A percentile compares a stretch with the other conserved stretches of the same genome.
phyloP scores from a whole-genome alignment of 1,140 invertebrate species.

The Anadara kagoshimensis region DNA sequence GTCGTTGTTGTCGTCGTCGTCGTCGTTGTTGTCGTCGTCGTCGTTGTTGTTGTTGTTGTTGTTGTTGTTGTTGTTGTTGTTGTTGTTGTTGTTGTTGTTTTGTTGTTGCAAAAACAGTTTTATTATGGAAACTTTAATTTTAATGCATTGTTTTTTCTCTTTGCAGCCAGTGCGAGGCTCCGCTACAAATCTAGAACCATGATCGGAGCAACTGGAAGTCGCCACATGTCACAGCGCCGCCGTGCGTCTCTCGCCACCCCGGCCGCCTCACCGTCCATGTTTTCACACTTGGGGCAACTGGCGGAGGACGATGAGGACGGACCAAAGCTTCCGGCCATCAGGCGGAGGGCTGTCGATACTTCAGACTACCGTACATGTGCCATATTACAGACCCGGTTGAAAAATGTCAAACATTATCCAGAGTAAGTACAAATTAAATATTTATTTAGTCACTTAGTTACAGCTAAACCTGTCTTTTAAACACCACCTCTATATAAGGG shows the following conservation, averaged over 20 bases:
- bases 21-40: too few relatives aligned
- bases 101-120: neutral
- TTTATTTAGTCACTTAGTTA: too few relatives aligned
- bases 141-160: conserved; percentile 14
- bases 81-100: too few relatives aligned
- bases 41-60: too few relatives aligned
- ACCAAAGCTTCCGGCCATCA: conserved; percentile 55
- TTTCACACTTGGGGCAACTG: conserved; percentile 55
- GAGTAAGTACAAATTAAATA: conserved; percentile 94
- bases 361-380: conserved; percentile 93
- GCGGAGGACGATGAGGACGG: conserved; percentile 50
- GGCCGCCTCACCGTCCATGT: conserved; percentile 51
- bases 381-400: conserved; percentile 87
- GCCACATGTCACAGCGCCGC: conserved; percentile 63
- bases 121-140: neutral
- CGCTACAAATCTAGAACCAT: conserved; percentile 63
- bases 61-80: too few relatives aligned
- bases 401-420: conserved; percentile 89
- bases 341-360: conserved; percentile 87
- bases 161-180: conserved; percentile 58
- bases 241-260: conserved; percentile 58
- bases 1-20: too few relatives aligned
- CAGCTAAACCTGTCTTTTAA: too few relatives aligned
- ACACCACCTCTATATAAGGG: too few relatives aligned
- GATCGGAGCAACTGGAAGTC: conserved; percentile 68